Conservation (phyloP, 2,113 vertebrate species). For the Physeter macrocephalus region DNA sequence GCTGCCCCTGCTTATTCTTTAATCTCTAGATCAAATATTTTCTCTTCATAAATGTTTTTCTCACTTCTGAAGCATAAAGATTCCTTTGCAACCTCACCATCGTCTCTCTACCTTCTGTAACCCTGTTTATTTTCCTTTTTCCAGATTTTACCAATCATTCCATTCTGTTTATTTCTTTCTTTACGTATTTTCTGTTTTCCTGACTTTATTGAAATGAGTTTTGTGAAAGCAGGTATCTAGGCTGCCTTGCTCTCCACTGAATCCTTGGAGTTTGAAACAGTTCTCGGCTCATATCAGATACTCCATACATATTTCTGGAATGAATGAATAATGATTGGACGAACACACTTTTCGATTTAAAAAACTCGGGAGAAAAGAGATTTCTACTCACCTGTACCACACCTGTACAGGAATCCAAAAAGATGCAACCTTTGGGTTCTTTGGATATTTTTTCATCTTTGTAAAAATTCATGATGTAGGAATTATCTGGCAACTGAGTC, state of each 20-base stretch:
- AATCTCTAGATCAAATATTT: neutral
- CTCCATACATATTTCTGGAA: neutral
- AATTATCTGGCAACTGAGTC: slow-evolving; percentile 96
- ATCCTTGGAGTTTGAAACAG: neutral
- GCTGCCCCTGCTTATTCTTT: neutral
- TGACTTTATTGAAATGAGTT: neutral
- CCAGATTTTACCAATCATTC: neutral
- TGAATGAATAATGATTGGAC: neutral
- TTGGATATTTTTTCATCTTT: slow-evolving; percentile 99
- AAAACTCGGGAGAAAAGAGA: neutral
- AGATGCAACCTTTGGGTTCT: slow-evolving; percentile 98
- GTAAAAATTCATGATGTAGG: slow-evolving; percentile 99
- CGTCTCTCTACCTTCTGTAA: neutral
- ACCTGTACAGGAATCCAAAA: slow-evolving; percentile 97
- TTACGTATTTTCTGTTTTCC: neutral
- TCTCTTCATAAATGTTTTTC: neutral
- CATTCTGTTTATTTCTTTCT: neutral
- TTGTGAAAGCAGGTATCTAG: neutral
- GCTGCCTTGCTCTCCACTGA: neutral
- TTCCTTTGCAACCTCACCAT: neutral
- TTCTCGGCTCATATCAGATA: neutral
- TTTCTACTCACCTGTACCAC: slow-evolving; percentile 90
- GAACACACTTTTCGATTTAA: neutral
- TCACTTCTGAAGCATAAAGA: neutral
- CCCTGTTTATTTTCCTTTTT: neutral